Base-by-base conservation (phyloP, 2,113 vertebrate genomes). In the Hippoglossus stenolepis region DNA sequence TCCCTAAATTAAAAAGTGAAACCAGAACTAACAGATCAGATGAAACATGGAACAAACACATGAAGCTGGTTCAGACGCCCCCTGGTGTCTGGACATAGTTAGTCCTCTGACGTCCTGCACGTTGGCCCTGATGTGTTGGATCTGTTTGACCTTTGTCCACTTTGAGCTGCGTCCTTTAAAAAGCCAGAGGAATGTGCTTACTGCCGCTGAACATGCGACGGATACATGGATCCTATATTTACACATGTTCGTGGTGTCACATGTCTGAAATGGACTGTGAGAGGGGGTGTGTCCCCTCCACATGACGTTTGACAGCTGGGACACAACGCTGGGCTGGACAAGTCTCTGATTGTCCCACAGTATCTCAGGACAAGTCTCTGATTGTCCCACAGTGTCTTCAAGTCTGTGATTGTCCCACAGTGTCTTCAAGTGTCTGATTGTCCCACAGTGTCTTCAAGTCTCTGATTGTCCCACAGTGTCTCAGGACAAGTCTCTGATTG, bases 171-270 rank as follows among this genome's bases (percentile, higher is more conserved):
- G 43, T 23, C 64, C 61, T 77, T 76, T 58, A 79, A 73, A 11
- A 72, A n/a, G 72, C 62, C 67, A 18, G 62, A 51, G 28, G 87
- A 84, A 90, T 80, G 65, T 76, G 69, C 75, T 40, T 40, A 40
- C 31, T 0, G 35, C 66, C 43, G 81, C 72, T 65, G 61, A 77
- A 82, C 68, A 60, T 60, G 70, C 51, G 17, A 7, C 47, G 47
- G 47, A 5, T 51, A 65, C 38, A 43, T 60, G 40, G 28, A 21
- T 21, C 51, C 24, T 18, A 83, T 84, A 80, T 80, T 62, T 87
- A 69, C 70, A 45, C 66, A 20, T 75, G 75, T 79, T 60, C 45
- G 24, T 1, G 74, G 82, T 59, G 84, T 80, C 67, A 51, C 73
- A 65, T 71, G 82, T 60, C 85, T 54, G 75, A 21, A 24, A 63